phyloP scores from a whole-genome alignment of 1,140 invertebrate species.

The Steinernema feltiae region DNA sequence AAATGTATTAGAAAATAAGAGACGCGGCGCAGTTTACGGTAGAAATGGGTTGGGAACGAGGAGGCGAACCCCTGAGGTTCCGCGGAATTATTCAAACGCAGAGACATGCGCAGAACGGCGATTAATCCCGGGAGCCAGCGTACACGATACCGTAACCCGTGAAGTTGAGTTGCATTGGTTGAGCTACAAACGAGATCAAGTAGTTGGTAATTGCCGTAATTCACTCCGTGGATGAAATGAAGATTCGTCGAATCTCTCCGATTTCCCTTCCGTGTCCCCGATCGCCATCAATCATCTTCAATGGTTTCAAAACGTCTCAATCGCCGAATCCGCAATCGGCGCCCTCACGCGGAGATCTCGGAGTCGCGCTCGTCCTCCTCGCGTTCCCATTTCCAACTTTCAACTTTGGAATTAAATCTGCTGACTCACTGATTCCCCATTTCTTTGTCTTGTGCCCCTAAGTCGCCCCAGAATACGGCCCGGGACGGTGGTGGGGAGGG shows the following conservation, averaged over 20 bases:
- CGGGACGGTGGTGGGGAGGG: background rate
- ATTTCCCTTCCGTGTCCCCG: background rate
- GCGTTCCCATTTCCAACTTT: background rate
- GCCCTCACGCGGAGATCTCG: background rate
- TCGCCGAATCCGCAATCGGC: background rate
- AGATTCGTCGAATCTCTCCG: no score
- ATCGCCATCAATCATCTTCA: background rate
- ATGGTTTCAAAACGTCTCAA: background rate
- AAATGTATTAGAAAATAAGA: background rate
- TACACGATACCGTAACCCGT: no score
- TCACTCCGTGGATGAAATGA: no score
- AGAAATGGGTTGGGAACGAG: background rate
- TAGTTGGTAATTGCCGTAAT: no score
- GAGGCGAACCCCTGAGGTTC: no score
- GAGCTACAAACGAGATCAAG: no score
- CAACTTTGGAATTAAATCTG: background rate
- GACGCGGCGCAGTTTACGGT: background rate
- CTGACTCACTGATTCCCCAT: constrained; percentile 2
- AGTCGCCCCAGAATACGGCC: background rate
- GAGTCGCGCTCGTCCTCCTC: background rate
- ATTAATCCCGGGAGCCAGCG: no score
- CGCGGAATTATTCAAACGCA: no score
- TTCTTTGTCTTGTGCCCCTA: background rate
- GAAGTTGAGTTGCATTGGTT: no score
- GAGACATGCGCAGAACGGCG: no score